These are phyloP conservation scores for Tympanoctomys barrerae DNA, from an alignment of 2,797 vertebrate species.

Conservation along the genomic window DNA sequence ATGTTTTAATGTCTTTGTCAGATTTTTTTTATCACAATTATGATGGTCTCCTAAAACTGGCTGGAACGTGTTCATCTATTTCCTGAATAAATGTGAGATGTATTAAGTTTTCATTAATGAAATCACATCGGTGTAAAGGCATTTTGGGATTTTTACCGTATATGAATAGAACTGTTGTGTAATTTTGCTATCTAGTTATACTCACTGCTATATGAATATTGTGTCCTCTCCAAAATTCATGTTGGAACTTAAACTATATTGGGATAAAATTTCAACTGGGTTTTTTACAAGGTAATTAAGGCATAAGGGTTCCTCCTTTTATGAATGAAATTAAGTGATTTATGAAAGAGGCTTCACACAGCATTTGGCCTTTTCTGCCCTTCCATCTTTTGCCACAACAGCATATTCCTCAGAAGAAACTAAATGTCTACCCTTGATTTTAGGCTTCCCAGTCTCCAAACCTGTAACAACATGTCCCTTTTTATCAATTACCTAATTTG, in stretches of 20 bases:
- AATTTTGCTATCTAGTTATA: slow-evolving; percentile 7
- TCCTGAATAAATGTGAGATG: slow-evolving; percentile 16
- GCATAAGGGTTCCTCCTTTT: not conserved
- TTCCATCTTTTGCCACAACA: not conserved
- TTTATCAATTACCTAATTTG: not conserved
- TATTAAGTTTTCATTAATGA: slow-evolving; percentile 29
- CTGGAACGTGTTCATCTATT: not conserved
- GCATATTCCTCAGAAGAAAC: not conserved
- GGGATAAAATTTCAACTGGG: not conserved
- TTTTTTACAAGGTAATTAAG: not conserved
- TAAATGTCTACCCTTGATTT: not conserved
- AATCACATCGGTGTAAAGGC: not conserved
- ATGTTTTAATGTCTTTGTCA: slow-evolving; percentile 14
- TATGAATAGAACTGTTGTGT: not conserved
- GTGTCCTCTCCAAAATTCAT: not conserved
- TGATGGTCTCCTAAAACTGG: slow-evolving; percentile 8
- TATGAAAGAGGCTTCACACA: not conserved
- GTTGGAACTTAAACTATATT: not conserved
- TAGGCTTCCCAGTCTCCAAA: not conserved
- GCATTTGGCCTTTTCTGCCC: not conserved
- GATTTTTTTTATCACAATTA: not conserved
- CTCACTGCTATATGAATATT: not conserved
- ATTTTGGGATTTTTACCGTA: slow-evolving; percentile 29
- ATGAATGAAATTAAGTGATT: not conserved
- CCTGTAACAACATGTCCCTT: not conserved